phyloP scores from a whole-genome alignment of 2,888 invertebrate genomes.

The Chaetogeoica ovagalla region DNA sequence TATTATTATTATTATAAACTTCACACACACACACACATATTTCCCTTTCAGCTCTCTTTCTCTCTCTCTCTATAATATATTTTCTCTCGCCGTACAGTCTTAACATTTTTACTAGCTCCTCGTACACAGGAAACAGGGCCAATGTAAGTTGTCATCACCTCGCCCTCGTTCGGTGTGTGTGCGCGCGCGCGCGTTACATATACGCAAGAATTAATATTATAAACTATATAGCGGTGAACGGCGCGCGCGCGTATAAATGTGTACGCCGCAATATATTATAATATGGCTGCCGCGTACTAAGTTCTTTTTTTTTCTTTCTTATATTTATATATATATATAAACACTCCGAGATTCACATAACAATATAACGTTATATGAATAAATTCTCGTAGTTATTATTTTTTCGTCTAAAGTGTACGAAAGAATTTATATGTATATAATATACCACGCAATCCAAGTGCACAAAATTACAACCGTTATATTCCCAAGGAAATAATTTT shows the following conservation, averaged over 20 bases:
- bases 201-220: constrained; percentile 41
- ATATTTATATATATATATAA: no score
- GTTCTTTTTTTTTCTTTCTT: no score
- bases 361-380: constrained; percentile 24
- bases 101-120: constrained; percentile 39
- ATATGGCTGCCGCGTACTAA: background rate
- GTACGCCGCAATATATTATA: background rate
- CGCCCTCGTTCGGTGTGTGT: constrained; percentile 20
- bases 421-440: constrained; percentile 2
- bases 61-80: background rate
- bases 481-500: background rate
- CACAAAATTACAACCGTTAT: background rate
- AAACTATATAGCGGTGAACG: constrained; percentile 17
- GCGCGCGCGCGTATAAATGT: no score
- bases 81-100: constrained; percentile 1
- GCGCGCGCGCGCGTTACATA: background rate
- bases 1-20: constrained; percentile 51
- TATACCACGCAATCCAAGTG: background rate
- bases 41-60: constrained; percentile 7
- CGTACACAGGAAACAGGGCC: constrained; percentile 48
- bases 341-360: no score
- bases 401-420: constrained; percentile 22
- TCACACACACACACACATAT: constrained; percentile 16
- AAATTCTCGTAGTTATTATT: background rate
- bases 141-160: constrained; percentile 52